A percentile compares a stretch with the other conserved stretches of the same genome.
phyloP scores from a whole-genome alignment of 2,888 invertebrate genomes.

The Melitaea athalia region DNA sequence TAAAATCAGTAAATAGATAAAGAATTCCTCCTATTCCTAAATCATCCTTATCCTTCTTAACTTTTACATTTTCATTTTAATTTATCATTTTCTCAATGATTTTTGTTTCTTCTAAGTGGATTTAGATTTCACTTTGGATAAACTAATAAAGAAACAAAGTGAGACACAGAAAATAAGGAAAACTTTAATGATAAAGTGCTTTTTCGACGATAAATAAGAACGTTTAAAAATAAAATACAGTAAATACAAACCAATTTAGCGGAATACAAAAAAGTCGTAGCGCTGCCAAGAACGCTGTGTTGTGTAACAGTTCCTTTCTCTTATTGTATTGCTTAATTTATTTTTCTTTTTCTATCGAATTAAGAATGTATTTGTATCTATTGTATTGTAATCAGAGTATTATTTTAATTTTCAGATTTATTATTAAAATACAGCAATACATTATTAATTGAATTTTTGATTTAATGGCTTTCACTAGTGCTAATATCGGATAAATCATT shows the following conservation, averaged over 20 bases:
- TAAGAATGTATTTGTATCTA: background rate
- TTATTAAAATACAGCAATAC: too few relatives aligned
- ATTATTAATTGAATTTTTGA: too few relatives aligned
- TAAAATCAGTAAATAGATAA: too few relatives aligned
- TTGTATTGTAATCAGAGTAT: background rate
- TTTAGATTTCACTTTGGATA: background rate
- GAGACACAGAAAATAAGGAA: background rate
- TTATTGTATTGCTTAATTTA: constrained; percentile 3
- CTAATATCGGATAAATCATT: too few relatives aligned
- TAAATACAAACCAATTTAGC: constrained; percentile 4
- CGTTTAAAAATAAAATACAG: constrained; percentile 1
- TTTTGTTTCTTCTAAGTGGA: background rate
- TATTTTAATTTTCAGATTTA: too few relatives aligned
- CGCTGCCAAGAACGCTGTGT: constrained; percentile 3
- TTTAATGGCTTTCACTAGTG: too few relatives aligned
- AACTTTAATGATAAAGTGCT: background rate
- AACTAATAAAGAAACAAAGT: background rate
- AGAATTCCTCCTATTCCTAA: too few relatives aligned
- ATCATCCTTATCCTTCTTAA: too few relatives aligned
- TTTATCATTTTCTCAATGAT: background rate
- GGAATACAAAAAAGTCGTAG: background rate
- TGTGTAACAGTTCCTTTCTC: background rate
- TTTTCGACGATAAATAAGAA: constrained; percentile 3
- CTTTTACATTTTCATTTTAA: too few relatives aligned
- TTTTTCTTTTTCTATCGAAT: background rate